These are phyloP conservation scores for Triops longicaudatus DNA, from an alignment of 1,140 invertebrate species.

Conservation along the genomic window DNA sequence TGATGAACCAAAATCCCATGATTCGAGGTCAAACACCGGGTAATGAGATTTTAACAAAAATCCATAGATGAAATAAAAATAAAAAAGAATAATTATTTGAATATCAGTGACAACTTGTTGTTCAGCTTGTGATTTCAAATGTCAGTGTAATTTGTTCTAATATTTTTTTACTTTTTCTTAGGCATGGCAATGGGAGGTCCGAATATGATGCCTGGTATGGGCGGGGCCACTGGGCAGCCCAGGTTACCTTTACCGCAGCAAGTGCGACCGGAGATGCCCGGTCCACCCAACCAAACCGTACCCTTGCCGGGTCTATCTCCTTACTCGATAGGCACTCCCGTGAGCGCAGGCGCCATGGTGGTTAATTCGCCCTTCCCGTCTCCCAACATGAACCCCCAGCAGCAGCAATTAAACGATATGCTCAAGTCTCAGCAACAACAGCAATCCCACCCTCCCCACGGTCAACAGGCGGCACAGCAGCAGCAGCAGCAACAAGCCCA, in stretches of 20 bases:
- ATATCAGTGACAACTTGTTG: too few relatives aligned
- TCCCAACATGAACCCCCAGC: constrained; percentile 26
- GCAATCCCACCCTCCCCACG: constrained; percentile 11
- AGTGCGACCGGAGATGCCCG: constrained; percentile 24
- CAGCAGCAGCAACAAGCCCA: constrained; percentile 30
- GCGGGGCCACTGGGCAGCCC: not conserved
- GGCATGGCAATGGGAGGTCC: not conserved
- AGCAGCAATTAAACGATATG: constrained; percentile 31
- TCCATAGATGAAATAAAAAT: too few relatives aligned
- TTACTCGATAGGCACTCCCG: constrained; percentile 20
- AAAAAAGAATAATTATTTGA: too few relatives aligned
- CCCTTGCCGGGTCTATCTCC: constrained; percentile 21
- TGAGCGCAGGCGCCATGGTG: constrained; percentile 23
- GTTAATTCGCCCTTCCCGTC: constrained; percentile 25
- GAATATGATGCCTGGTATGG: not conserved
- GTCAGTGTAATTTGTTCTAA: too few relatives aligned
- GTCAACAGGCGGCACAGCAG: constrained; percentile 37
- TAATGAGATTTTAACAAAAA: not conserved
- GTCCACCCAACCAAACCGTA: constrained; percentile 29
- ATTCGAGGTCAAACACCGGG: not conserved
- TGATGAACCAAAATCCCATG: not conserved
- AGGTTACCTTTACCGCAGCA: constrained; percentile 27
- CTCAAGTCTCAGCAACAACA: constrained; percentile 20
- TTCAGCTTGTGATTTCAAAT: too few relatives aligned
- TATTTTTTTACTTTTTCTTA: too few relatives aligned